Conservation (phyloP, 1,140 invertebrate species). For the Leptestheria dahalacensis region DNA sequence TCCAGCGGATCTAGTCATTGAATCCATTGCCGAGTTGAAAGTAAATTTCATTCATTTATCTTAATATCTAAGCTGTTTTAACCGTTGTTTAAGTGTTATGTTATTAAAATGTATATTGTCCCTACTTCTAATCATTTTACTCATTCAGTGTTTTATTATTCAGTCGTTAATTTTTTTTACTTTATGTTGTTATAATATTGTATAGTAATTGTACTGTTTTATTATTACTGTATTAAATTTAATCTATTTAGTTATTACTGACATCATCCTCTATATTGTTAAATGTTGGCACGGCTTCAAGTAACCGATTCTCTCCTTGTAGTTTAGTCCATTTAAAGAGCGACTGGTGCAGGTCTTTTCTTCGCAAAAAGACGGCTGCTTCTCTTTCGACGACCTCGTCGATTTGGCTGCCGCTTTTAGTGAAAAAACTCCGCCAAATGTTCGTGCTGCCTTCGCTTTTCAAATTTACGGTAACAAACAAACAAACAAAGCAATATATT, state of each 20-base stretch:
- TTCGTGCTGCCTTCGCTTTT: slow-evolving; percentile 61
- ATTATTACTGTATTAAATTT: too few relatives aligned
- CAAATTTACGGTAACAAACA: slow-evolving; percentile 46
- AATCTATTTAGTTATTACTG: not conserved
- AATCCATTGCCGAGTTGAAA: not conserved
- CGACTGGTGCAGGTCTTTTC: slow-evolving; percentile 55
- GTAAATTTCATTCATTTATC: not conserved
- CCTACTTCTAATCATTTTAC: too few relatives aligned
- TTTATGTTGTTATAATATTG: too few relatives aligned
- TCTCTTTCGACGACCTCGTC: slow-evolving; percentile 59
- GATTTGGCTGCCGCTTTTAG: slow-evolving; percentile 58
- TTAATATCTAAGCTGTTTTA: too few relatives aligned
- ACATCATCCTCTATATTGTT: not conserved
- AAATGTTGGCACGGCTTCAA: not conserved
- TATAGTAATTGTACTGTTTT: too few relatives aligned
- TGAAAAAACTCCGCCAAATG: slow-evolving; percentile 43
- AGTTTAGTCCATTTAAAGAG: slow-evolving; percentile 56
- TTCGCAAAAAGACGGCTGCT: slow-evolving; percentile 40
- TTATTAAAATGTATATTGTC: not conserved
- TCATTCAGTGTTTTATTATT: too few relatives aligned
- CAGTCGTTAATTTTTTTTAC: too few relatives aligned
- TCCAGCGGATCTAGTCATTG: not conserved
- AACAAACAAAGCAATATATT: slow-evolving; percentile 17
- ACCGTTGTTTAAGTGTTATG: not conserved
- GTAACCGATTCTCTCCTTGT: slow-evolving; percentile 20